Conservation (phyloP, 2,888 invertebrate genomes). For the Steinernema carpocapsae region DNA sequence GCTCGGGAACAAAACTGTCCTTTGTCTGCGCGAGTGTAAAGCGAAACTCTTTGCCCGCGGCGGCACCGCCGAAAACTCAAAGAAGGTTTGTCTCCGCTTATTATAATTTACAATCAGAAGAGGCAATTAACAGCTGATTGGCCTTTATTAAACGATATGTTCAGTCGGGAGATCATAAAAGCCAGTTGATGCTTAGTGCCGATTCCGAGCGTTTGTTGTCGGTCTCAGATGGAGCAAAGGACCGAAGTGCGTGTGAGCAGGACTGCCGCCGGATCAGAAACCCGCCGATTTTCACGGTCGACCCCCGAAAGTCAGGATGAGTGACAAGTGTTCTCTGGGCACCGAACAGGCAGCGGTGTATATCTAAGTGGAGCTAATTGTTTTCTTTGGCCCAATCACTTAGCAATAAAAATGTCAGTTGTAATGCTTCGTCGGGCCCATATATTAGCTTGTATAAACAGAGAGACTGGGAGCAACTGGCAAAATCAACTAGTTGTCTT, state of each 20-base stretch:
- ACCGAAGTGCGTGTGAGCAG: conserved; percentile 14
- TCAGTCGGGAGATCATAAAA: conserved; percentile 14
- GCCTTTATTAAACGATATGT: conserved; percentile 32
- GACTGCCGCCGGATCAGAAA: not conserved
- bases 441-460: conserved; percentile 35
- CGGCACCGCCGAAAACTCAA: conserved; percentile 14
- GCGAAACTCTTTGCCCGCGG: not conserved
- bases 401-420: conserved; percentile 35
- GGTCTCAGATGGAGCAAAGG: not conserved
- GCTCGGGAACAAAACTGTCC: not conserved
- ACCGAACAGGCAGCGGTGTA: conserved; percentile 30
- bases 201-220: not conserved
- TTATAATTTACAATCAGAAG: conserved; percentile 24
- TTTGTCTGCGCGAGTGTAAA: conserved; percentile 29
- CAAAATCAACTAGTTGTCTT: conserved; percentile 22
- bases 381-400: conserved; percentile 34
- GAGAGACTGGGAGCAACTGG: conserved; percentile 33
- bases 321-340: conserved; percentile 25
- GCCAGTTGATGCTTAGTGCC: not conserved
- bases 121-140: conserved; percentile 35
- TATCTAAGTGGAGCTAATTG: conserved; percentile 35
- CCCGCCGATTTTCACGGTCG: not conserved
- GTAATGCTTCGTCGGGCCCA: conserved; percentile 32
- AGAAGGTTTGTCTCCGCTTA: not conserved
- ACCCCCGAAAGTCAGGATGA: conserved; percentile 24